Percentiles rank a stretch among this genome's conserved stretches.
phyloP scores from a whole-genome alignment of 2,888 invertebrate species.

The Teleiodes luculella region DNA sequence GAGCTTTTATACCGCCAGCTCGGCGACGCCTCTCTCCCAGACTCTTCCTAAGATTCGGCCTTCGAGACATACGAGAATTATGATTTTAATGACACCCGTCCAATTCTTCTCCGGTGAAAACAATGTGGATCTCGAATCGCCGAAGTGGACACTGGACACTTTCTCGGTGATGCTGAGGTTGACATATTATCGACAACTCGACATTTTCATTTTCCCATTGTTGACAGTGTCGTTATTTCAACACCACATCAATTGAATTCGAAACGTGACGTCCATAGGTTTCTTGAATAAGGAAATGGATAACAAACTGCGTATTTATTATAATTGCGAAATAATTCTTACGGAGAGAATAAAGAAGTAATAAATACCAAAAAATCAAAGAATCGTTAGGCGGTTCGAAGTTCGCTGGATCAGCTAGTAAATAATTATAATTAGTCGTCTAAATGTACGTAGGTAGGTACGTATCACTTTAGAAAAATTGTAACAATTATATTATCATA shows the following conservation, averaged over 20 bases:
- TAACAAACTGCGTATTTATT: background rate
- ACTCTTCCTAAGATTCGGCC: constrained; percentile 77
- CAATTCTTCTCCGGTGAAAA: constrained; percentile 74
- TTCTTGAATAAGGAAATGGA: background rate
- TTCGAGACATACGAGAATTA: constrained; percentile 75
- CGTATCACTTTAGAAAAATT: too few relatives aligned
- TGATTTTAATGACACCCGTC: constrained; percentile 75
- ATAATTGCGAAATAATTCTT: too few relatives aligned
- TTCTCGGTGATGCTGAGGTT: constrained; percentile 46
- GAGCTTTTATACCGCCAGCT: constrained; percentile 65
- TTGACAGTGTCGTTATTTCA: constrained; percentile 8
- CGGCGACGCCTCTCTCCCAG: constrained; percentile 72
- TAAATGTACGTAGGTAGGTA: too few relatives aligned
- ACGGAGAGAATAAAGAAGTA: too few relatives aligned
- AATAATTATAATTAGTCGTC: too few relatives aligned
- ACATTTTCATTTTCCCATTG: constrained; percentile 24
- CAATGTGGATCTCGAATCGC: constrained; percentile 60
- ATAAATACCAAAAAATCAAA: too few relatives aligned
- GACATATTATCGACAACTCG: constrained; percentile 26
- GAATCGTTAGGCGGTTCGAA: too few relatives aligned
- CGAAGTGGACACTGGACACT: constrained; percentile 53
- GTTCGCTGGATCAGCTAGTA: too few relatives aligned
- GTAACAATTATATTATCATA: too few relatives aligned
- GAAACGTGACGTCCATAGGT: background rate
- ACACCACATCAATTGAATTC: background rate